Base-by-base conservation (phyloP, 2,888 invertebrate species). In the Tethea ocularis region DNA sequence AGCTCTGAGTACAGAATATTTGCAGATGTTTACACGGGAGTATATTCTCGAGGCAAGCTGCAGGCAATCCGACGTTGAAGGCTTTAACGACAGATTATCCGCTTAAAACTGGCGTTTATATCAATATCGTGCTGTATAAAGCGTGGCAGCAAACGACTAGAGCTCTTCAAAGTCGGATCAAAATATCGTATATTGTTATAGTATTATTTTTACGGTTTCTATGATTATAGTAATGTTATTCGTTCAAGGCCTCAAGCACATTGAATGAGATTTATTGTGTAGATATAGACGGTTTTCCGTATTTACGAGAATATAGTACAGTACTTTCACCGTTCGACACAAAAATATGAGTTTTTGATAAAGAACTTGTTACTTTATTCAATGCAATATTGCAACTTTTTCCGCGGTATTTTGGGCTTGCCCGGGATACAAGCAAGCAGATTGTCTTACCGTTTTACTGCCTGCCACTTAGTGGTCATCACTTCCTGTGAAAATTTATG, bases 31-130 rank as follows among this genome's bases (percentile, higher is more conserved):
- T 33, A 53, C 17, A 33, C 10, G 36, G 38, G n/a, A 22, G 54
- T 54, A 52, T 24, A 52, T 17, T 17, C 11, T 38, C n/a, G n/a
- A n/a, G n/a, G n/a, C n/a, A n/a, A n/a, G n/a, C 5, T 17, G 1
- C 41, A 4, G n/a, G 53, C 10, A 53, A 52, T 6, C 29, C 26
- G 10, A 53, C 53, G 29, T 29, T 29, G 33, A 33, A 17, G n/a
- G 29, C 20, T 53, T 33, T 29, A 53, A 53, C 29, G 29, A 33
- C 29, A 33, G 53, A 53, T 54, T 54, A 54, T 33, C 33, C 54
- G 54, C 54, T 36, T 33, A 33, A 53, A 54, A 54, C 54, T 54
- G 36, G 54, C 46, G 54, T 33, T 54, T 11, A 17, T 53, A 10
- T 26, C 53, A 17, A 53, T 46, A 46, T 8, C 46, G 41, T 41